Base-by-base conservation (phyloP, 2,888 invertebrate genomes). In the Synergus gifuensis region DNA sequence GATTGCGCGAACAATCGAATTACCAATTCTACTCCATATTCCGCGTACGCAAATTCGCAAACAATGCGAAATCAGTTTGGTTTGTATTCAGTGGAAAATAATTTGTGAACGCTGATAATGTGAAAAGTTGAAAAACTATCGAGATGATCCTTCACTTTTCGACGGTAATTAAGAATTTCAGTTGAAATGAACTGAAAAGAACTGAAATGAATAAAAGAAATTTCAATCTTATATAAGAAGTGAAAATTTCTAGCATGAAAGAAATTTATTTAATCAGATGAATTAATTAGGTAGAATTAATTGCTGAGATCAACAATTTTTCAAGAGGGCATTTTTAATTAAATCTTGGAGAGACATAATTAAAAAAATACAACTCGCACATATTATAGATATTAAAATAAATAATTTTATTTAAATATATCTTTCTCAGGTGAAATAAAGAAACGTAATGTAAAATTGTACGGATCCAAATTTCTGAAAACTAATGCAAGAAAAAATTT, bases 11-110 rank as follows among this genome's bases (percentile, higher is more conserved):
- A 7, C 44, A 67, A 67, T 67, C 22, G 46, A 69, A 69, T 69
- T 49, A 49, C 28, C 28, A 18, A 69, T 8, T 69, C 49, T 16
- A 28, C 46, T 69, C 28, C 16, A 69, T 69, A 69, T 67, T 46
- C 44, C 28, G 44, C 28, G 7, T 67, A 69, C 16, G 69, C 14
- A 46, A 69, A 69, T 69, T 69, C 16, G 22, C 69, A 46, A 46
- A 46, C 28, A 69, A 49, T 69, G 14, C 22, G 16, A 69, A 46
- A 69, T 69, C 46, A 49, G 46, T 69, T 69, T 9, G 46, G 22
- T 49, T 9, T 49, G 69, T 46, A 9, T 69, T 28, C 28, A 28
- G 16, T 16, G 22, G 16, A 69, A 69, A 49, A 28, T 49, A 69
- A 46, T 69, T 69, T 8, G 28, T 28, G 46, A 69, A 22, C 69